Evolutionary conservation across 2,113 vertebrate species (phyloP), one percentile per base, ranked within the genome.

Genomic region (Cyanoramphus novaezelandiae): DNA sequence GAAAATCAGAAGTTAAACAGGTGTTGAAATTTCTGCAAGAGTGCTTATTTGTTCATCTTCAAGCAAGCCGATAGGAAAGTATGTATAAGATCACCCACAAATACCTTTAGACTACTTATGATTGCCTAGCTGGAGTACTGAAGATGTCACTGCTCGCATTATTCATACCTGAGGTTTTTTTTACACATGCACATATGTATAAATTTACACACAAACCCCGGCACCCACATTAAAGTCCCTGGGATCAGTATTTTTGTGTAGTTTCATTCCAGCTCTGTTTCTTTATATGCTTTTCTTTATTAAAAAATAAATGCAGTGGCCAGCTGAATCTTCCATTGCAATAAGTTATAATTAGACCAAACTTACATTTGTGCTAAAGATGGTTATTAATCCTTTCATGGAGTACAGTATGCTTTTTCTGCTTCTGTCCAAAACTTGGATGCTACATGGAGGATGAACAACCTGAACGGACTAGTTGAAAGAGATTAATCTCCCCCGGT

Each of bases 351-450:
- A 77, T 70, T 74, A 74, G 43, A 77, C 37, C 70, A 35, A 63
- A n/a, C 41, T 77, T 13, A 14, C 27, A 52, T 88, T 86, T 76
- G 20, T 86, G 43, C 41, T 86, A 15, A 63, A 70, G 28, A 18
- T 81, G 15, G 2, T 75, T 78, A 28, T 71, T 90, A 33, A 72
- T 92, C 72, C 13, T 80, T 88, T 33, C 2, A 2, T 83, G 55
- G 41, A 57, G 5, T 47, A 46, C 28, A 59, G 3, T 27, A 21
- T 82, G 4, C 6, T 77, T 88, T 84, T 80, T 72, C 52, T 83
- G 17, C 0, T 70, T 74, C 37, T 82, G 35, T 82, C 49, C 19
- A 31, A 80, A 86, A 65, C 25, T 41, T 0, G 0, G 10, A n/a
- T 84, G 31, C 52, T 72, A 7, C 3, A 0, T 44, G 49, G 33